phyloP scores from a whole-genome alignment of 1,140 invertebrate genomes.

The Anoplolepis gracilipes region DNA sequence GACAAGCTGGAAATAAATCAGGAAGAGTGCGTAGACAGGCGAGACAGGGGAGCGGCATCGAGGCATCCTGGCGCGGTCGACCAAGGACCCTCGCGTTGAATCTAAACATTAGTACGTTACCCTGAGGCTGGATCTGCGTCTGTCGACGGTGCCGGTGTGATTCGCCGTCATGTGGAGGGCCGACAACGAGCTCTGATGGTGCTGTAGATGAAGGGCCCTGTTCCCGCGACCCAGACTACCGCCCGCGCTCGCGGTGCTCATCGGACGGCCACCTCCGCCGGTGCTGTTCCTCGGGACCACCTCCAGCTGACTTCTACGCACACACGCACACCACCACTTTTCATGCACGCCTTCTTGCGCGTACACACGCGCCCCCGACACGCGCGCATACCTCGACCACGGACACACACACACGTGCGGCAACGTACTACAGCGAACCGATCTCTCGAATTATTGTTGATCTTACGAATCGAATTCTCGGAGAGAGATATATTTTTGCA shows the following conservation, averaged over 20 bases:
- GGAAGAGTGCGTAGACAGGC: conserved; percentile 27
- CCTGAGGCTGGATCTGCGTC: conserved; percentile 84
- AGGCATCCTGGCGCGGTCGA: conserved; percentile 46
- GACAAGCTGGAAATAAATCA: conserved; percentile 23
- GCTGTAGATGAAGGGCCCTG: conserved; percentile 81
- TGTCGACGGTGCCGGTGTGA: conserved; percentile 82
- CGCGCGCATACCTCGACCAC: conserved; percentile 78
- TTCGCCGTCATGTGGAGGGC: conserved; percentile 82
- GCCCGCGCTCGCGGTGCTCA: conserved; percentile 82
- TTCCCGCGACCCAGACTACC: conserved; percentile 83
- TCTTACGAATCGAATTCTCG: too few relatives aligned
- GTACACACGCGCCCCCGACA: conserved; percentile 60
- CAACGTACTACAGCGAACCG: conserved; percentile 75
- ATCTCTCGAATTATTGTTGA: conserved; percentile 44
- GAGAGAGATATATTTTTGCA: neutral
- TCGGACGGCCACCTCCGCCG: conserved; percentile 78
- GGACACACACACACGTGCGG: conserved; percentile 82
- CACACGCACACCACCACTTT: conserved; percentile 79
- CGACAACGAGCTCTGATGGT: conserved; percentile 83
- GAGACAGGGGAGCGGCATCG: conserved; percentile 46
- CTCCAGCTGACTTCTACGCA: conserved; percentile 84
- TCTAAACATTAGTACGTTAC: conserved; percentile 79
- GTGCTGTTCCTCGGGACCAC: conserved; percentile 83
- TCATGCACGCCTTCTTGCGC: conserved; percentile 82
- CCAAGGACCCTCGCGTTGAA: conserved; percentile 62